Evolutionary conservation across 92 coral and sea anemone genomes (phyloP).

Genomic region (Heteractis magnifica): DNA sequence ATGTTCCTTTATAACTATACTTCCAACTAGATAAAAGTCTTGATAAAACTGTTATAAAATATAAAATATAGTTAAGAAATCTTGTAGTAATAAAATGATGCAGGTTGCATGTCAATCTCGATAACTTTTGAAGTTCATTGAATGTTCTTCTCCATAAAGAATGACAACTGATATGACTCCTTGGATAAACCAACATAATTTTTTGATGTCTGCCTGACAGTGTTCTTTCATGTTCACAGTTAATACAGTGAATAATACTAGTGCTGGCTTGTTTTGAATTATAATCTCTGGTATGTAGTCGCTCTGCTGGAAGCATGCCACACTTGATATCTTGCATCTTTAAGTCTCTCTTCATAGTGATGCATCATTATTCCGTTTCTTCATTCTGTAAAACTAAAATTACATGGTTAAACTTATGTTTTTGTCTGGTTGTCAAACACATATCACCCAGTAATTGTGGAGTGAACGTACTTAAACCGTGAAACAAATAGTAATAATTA

Average conservation of each 20-base stretch:
- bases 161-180: neutral
- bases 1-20: constrained; percentile 8
- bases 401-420: neutral
- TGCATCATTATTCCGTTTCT: neutral
- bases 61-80: constrained; percentile 18
- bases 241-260: neutral
- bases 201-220: neutral
- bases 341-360: neutral
- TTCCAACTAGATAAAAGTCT: constrained; percentile 17
- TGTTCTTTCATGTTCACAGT: neutral
- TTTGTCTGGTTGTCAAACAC: neutral
- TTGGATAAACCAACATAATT: neutral
- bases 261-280: neutral
- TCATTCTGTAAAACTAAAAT: neutral
- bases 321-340: neutral
- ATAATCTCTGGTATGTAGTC: neutral
- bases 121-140: constrained; percentile 18
- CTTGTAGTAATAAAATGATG: constrained; percentile 24
- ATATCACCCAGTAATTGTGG: neutral
- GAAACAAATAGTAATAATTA: no score
- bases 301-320: neutral
- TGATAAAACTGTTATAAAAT: constrained; percentile 18
- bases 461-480: no score
- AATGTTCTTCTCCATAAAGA: constrained; percentile 25
- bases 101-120: constrained; percentile 38